These are phyloP conservation scores for Microctenopoma steveboyesi DNA, from an alignment of 2,797 vertebrate species.

Conservation along the genomic window DNA sequence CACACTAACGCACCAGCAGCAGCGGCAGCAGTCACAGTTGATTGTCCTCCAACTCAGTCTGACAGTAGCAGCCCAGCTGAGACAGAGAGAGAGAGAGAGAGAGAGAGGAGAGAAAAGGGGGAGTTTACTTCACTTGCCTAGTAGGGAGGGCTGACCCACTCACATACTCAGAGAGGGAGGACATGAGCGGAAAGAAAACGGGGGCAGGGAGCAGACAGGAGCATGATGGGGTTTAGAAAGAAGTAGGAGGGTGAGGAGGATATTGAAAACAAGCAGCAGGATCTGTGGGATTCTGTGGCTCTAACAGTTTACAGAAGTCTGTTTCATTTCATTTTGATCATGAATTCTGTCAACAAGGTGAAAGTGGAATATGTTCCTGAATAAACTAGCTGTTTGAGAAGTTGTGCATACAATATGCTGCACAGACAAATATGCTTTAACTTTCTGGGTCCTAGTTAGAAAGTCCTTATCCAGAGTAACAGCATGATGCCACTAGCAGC, in stretches of 20 bases:
- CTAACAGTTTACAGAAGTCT: conserved; percentile 17
- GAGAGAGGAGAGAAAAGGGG: conserved; percentile 45
- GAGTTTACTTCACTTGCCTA: conserved; percentile 72
- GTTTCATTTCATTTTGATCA: conserved; percentile 23
- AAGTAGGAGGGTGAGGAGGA: conserved; percentile 57
- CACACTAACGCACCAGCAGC: conserved; percentile 60
- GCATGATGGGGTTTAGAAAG: conserved; percentile 61
- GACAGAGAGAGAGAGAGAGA: conserved; percentile 38
- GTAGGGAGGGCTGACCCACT: conserved; percentile 63
- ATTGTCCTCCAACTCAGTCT: conserved; percentile 71
- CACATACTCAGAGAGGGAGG: conserved; percentile 46
- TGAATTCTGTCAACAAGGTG: conserved; percentile 9
- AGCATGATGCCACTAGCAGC: neutral
- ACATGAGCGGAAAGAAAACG: conserved; percentile 68
- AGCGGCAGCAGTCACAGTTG: conserved; percentile 67
- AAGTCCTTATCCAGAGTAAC: neutral
- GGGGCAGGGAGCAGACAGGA: conserved; percentile 72
- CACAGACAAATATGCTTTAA: neutral
- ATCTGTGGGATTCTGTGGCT: conserved; percentile 44
- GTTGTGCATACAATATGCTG: neutral
- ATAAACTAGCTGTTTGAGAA: neutral
- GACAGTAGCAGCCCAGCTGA: conserved; percentile 77
- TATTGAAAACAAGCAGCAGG: conserved; percentile 69
- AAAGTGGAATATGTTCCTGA: conserved; percentile 1
- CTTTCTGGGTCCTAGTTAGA: neutral